Evolutionary conservation across 2,113 vertebrate species (phyloP), one percentile per base, ranked within the genome.

Genomic region (Sinocyclocheilus anophthalmus): DNA sequence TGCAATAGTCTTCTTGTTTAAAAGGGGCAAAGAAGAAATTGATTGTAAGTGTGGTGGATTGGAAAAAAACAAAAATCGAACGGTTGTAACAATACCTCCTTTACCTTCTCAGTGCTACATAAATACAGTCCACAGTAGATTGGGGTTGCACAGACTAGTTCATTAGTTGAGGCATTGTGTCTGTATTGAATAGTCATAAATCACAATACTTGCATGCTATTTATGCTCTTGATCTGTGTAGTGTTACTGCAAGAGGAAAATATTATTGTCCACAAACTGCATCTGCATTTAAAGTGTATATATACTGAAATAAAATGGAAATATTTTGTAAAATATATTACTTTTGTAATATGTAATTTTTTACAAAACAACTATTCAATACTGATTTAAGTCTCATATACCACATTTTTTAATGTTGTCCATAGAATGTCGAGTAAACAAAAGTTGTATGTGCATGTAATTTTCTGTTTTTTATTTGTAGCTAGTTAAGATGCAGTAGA

Each of bases 21-120:
- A 79, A 59, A 78, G 33, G 77, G 39, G 33, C 5, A 42, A 42
- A 39, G 55, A 39, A 57, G 53, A 80, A 61, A 80, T 39, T 80
- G 77, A 80, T 80, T 42, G 12, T 7, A 42, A 24, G 33, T n/a
- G 33, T 61, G 55, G 33, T 78, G 53, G 30, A 57, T 57, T 59
- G 26, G 24, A 30, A 76, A 50, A 39, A 45, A 48, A 45, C 10
- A 7, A 45, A 42, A 42, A n/a, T 42, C 33, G 22, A 45, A 75
- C n/a, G 5, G 11, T 75, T 48, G 72, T n/a, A 75, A 75, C 72
- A 75, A 14, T 48, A 75, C 42, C 10, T 16, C 50, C 1, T 70
- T 72, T 48, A 24, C 39, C n/a, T 24, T 24, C 42, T 24, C 42
- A 26, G 72, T 48, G 72, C 42, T 24, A 16, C 42, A 48, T 76